Evolutionary conservation across 64 coral and sea anemone genomes (phyloP), one percentile per base, ranked within the genome.

Genomic region (Cladopsammia gracilis): DNA sequence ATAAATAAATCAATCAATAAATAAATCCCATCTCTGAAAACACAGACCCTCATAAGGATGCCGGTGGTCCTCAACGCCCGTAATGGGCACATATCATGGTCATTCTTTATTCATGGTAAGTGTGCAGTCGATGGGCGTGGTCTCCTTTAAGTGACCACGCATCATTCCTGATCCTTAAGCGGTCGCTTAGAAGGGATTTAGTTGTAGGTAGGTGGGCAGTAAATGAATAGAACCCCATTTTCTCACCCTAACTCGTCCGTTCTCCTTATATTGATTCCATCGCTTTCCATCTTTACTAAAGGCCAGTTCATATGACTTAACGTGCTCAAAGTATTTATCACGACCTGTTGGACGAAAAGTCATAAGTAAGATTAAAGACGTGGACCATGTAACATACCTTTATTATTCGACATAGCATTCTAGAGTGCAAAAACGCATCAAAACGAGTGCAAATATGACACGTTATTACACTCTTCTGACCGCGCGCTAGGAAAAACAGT

Each of bases 221-320:
- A 44, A 26, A 10, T 2, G 46, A 45, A 44, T 8, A 72, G 6
- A 10, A 23, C 10, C 62, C 47, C 6, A 48, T 19, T 12, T 12
- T 42, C 77, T 62, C 34, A 94, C 92, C 86, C 88, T 80, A 6
- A 70, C 14, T 50, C 64, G 71, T 58, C 86, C 86, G 14, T 94
- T 89, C 25, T 94, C 92, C 59, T 64, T 88, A 57, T 94, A 94
- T 26, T 81, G 67, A 82, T 94, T 81, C 76, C 87, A 94, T 6
- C 60, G 66, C 11, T 79, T 20, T 42, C 92, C 92, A 48, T 94
- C 92, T 70, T 88, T 78, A 74, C 92, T 94, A 60, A 89, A 94
- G 10, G 79, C 81, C 5, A 92, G 71, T 19, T 92, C 81, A 77
- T 86, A 92, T 18, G 90, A 92, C 61, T 92, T 92, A 7, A 92